phyloP scores from a whole-genome alignment of 2,797 vertebrate species.

The Gymnoscopelus microlampas region DNA sequence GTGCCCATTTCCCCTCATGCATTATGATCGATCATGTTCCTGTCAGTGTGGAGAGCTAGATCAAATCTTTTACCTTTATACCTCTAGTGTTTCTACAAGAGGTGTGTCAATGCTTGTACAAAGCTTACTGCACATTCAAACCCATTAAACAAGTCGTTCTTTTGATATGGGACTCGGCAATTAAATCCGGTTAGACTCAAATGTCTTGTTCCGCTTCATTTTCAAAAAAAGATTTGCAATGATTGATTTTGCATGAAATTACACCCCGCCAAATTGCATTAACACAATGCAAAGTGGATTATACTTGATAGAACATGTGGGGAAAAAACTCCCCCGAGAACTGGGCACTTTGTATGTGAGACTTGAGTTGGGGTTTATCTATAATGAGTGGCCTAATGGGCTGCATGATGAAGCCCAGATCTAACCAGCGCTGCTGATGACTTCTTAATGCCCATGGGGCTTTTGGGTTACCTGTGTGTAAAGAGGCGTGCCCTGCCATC shows the following conservation, averaged over 20 bases:
- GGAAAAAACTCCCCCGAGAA: conserved; percentile 55
- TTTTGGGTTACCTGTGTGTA: conserved; percentile 38
- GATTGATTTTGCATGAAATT: conserved; percentile 75
- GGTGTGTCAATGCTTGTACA: conserved; percentile 35
- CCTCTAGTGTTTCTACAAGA: conserved; percentile 42
- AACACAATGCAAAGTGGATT: conserved; percentile 72
- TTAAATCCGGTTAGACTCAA: conserved; percentile 32
- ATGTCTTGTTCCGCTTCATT: conserved; percentile 45
- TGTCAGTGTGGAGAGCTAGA: conserved; percentile 45
- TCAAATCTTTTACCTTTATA: conserved; percentile 36
- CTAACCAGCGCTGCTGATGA: conserved; percentile 60
- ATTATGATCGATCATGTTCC: conserved; percentile 70
- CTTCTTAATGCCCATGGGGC: conserved; percentile 62
- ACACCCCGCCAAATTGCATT: conserved; percentile 65
- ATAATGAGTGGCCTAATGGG: conserved; percentile 64
- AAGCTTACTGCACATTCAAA: conserved; percentile 35
- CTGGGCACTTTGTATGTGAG: conserved; percentile 59
- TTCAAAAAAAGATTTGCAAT: conserved; percentile 39
- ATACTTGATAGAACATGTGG: conserved; percentile 68
- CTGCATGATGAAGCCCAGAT: conserved; percentile 66
- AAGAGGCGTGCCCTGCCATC: conserved; percentile 36
- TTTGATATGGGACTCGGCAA: conserved; percentile 12
- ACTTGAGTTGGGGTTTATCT: conserved; percentile 55
- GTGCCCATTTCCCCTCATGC: conserved; percentile 68
- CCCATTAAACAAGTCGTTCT: conserved; percentile 31